Evolutionary conservation across 2,888 invertebrate genomes (phyloP).

Genomic region (Brachyptera putata): DNA sequence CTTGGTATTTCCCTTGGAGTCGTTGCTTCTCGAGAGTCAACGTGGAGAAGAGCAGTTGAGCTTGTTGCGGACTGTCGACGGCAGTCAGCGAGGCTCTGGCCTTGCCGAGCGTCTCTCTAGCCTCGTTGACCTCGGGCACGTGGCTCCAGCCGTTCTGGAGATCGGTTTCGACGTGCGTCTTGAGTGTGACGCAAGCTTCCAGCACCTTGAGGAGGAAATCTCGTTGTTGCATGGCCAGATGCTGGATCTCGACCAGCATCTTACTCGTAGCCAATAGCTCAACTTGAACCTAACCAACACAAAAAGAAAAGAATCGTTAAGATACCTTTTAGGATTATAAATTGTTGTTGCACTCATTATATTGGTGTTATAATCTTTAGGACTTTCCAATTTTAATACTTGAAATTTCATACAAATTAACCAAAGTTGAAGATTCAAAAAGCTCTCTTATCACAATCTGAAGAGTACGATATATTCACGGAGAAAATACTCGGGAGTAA

Average conservation of each 20-base stretch:
- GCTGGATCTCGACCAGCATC: slow-evolving; percentile 64
- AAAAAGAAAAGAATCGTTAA: too few relatives aligned
- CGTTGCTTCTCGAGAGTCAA: slow-evolving; percentile 62
- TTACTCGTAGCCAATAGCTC: slow-evolving; percentile 66
- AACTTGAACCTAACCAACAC: slow-evolving; percentile 49
- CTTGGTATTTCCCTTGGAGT: slow-evolving; percentile 62
- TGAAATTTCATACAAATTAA: too few relatives aligned
- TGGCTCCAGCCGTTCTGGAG: slow-evolving; percentile 63
- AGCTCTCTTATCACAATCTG: too few relatives aligned
- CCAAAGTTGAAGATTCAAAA: too few relatives aligned
- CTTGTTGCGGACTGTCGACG: slow-evolving; percentile 56
- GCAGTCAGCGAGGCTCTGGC: slow-evolving; percentile 57
- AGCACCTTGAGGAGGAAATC: slow-evolving; percentile 67
- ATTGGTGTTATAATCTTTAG: too few relatives aligned
- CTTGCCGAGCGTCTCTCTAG: slow-evolving; percentile 58
- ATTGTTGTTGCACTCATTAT: too few relatives aligned
- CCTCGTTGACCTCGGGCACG: slow-evolving; percentile 60
- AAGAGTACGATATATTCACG: too few relatives aligned
- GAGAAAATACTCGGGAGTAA: too few relatives aligned
- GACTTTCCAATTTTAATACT: too few relatives aligned
- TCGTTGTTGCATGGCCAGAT: slow-evolving; percentile 64
- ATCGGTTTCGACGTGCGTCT: slow-evolving; percentile 71
- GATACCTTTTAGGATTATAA: too few relatives aligned
- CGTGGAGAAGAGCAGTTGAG: slow-evolving; percentile 57
- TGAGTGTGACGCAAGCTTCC: slow-evolving; percentile 68